Conservation (phyloP, 2,888 invertebrate genomes). For the Trissonchulus latispiculum region DNA sequence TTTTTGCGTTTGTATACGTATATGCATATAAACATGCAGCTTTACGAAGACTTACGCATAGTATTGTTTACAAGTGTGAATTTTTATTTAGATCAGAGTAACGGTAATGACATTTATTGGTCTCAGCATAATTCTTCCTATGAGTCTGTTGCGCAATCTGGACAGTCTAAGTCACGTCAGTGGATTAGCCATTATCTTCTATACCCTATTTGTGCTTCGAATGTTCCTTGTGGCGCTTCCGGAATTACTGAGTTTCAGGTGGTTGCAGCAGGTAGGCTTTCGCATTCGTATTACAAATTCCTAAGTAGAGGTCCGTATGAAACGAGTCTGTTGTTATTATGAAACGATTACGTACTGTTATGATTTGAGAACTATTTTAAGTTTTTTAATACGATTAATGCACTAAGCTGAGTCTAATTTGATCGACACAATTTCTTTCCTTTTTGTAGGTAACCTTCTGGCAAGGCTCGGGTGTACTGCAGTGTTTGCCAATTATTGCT, state of each 20-base stretch:
- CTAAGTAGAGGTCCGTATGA: too few relatives aligned
- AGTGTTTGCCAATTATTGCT: conserved; percentile 87
- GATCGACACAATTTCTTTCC: too few relatives aligned
- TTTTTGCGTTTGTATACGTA: too few relatives aligned
- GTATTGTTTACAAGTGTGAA: too few relatives aligned
- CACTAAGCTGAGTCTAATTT: too few relatives aligned
- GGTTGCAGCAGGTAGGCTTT: conserved; percentile 59
- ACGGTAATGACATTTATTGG: conserved; percentile 44
- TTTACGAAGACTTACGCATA: too few relatives aligned
- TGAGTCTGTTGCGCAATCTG: conserved; percentile 75
- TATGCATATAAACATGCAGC: too few relatives aligned
- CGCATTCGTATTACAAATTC: too few relatives aligned
- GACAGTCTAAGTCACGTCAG: conserved; percentile 78
- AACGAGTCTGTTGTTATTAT: too few relatives aligned
- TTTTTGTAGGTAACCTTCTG: conserved; percentile 49
- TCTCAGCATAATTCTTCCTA: conserved; percentile 65
- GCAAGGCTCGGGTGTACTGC: conserved; percentile 72
- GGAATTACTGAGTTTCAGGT: conserved; percentile 28
- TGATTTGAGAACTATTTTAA: too few relatives aligned
- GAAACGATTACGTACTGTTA: too few relatives aligned
- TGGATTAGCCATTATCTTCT: conserved; percentile 62
- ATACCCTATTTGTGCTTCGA: conserved; percentile 60
- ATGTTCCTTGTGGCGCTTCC: conserved; percentile 32
- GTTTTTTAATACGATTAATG: too few relatives aligned
- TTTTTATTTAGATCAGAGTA: conserved; percentile 5